Evolutionary conservation across 2,797 vertebrate genomes (phyloP), one percentile per base, ranked within the genome.

Genomic region (Poeciliopsis presidionis): DNA sequence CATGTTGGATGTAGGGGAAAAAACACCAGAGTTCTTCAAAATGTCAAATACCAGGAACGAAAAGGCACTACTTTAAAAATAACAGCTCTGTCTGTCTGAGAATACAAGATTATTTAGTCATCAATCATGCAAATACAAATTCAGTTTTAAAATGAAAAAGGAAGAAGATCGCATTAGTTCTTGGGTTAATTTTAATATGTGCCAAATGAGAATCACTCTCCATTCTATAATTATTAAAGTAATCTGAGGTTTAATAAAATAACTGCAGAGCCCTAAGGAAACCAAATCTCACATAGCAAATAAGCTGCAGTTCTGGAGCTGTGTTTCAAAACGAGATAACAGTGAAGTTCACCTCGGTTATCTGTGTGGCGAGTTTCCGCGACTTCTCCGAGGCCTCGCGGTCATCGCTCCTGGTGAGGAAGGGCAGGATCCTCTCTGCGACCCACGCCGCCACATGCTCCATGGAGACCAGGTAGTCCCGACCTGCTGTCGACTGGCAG

Each of bases 401-500:
- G 0, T 92, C 86, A 4, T 90, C 91, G 5, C 90, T 87, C 82
- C 86, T 89, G 1, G 74, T 47, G 83, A 98, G 82, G 85, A 94
- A 94, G 86, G 96, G 95, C 36, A 98, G 81, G 81, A 97, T 90
- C 79, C 87, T 85, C 86, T 92, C 95, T 84, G 96, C 94, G 61
- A 98, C 82, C 98, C 98, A 99, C 81, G 87, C 81, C 25, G 96
- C 95, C 2, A 93, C 91, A 16, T 95, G 88, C 86, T 96, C 96
- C 93, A 98, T 82, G 77, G 92, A 79, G 16, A 92, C 91, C 76
- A 99, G 90, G 87, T 93, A 96, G 51, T 94, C 94, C 65, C 96
- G 94, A 78, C 92, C 96, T 84, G 97, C 95, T 12, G 95, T 92
- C 86, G 94, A 95, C 98, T 99, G 81, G 20, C 14, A 87, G 70